Evolutionary conservation across 2,888 invertebrate species (phyloP), one percentile per base, ranked within the genome.

Genomic region (Scaptomyza caliginosa): DNA sequence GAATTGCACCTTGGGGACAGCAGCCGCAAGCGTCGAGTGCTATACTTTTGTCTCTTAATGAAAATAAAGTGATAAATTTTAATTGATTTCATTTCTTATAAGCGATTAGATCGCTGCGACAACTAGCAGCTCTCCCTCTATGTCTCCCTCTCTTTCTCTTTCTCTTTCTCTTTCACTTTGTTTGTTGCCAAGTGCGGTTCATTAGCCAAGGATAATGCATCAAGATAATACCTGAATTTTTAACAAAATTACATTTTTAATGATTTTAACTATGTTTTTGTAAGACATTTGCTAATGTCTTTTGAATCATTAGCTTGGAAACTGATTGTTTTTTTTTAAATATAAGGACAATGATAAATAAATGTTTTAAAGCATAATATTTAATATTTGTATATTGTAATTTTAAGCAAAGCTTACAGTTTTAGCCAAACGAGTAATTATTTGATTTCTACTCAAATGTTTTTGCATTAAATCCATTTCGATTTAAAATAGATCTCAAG

Each of bases 1-100:
- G 85, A 84, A 84, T 88, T 71, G 83, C 84, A 84, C 88, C 82
- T 83, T 77, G 81, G 83, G 83, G 83, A 88, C 36, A 54, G 36
- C 54, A 28, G 46, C 48, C 4, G 8, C 45, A 26, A 1, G n/a
- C 17, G 38, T 17, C 40, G 38, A n/a, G 2, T 21, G 54, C 56
- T 43, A 24, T 34, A 32, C 62, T 51, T 59, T 60, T 65, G 59
- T 57, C 39, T 64, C 77, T 64, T 80, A 86, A 80, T 88, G 88
- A 77, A 80, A 74, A 67, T 63, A 67, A 74, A 83, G 70, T 67
- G 86, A 84, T 84, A 88, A 86, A 84, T 84, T 84, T 88, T 84
- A 84, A 84, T 84, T 84, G 83, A 84, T 84, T 83, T 83, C 79
- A 48, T 57, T 85, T 81, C 49, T 48, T 42, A 17, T 30, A 11